These are phyloP conservation scores for Plectropomus leopardus DNA, from an alignment of 2,113 vertebrate species.

Conservation along the genomic window DNA sequence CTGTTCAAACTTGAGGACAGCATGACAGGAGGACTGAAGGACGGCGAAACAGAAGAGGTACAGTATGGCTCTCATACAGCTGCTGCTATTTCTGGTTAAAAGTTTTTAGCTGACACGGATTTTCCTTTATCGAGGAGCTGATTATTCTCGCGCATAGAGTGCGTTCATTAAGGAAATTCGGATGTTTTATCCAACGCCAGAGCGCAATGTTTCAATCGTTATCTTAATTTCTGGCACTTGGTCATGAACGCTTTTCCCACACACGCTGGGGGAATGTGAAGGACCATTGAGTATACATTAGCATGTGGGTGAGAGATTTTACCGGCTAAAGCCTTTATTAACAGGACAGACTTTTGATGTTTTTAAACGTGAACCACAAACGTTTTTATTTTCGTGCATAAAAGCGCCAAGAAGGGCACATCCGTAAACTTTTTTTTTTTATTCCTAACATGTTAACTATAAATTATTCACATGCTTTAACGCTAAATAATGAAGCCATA, in stretches of 20 bases:
- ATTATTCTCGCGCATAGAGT: not conserved
- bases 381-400: conserved; percentile 17
- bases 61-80: conserved; percentile 23
- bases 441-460: accelerated
- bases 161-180: not conserved
- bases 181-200: not conserved
- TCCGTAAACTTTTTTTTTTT: not conserved
- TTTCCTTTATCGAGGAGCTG: not conserved
- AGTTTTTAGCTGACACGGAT: not conserved
- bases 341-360: not conserved
- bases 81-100: not conserved
- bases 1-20: conserved; percentile 80
- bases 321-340: not conserved
- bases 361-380: not conserved
- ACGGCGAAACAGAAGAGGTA: conserved; percentile 89
- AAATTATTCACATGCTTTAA: not conserved
- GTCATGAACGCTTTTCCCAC: conserved; percentile 41
- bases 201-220: not conserved
- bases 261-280: conserved; percentile 39
- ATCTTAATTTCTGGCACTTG: conserved; percentile 47
- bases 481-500: not conserved
- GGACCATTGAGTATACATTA: conserved; percentile 32
- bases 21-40: conserved; percentile 94
- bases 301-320: conserved; percentile 23
- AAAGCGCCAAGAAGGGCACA: conserved; percentile 2